phyloP scores from a whole-genome alignment of 2,888 invertebrate genomes.

The Xestoiulus laeticollis region DNA sequence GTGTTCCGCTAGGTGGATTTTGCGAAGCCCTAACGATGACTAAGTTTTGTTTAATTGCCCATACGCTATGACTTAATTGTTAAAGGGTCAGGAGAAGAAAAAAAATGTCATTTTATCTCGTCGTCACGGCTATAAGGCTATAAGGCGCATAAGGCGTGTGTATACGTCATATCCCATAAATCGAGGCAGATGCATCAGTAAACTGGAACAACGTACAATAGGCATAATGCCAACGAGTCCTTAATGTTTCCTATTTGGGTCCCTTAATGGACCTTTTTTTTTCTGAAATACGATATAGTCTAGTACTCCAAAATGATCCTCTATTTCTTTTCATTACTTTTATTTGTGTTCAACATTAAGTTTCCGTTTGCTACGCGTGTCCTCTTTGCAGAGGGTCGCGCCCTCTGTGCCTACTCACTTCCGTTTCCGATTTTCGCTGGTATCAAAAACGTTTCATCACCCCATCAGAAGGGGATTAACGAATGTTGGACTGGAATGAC shows the following conservation, averaged over 20 bases:
- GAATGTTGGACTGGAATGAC: neutral
- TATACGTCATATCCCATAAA: conserved; percentile 30
- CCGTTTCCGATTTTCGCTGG: neutral
- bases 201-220: conserved; percentile 25
- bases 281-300: conserved; percentile 5
- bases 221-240: neutral
- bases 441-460: neutral
- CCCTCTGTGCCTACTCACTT: neutral
- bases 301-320: conserved; percentile 17
- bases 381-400: conserved; percentile 17
- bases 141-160: conserved; percentile 15
- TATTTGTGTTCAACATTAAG: conserved; percentile 37
- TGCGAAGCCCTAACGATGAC: conserved; percentile 44
- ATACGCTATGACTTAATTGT: conserved; percentile 50
- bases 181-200: conserved; percentile 39
- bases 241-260: conserved; percentile 37
- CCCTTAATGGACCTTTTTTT: conserved; percentile 25
- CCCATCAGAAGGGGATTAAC: conserved; percentile 20
- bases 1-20: neutral
- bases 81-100: conserved; percentile 31
- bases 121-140: conserved; percentile 20
- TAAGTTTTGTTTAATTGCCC: conserved; percentile 51
- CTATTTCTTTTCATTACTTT: conserved; percentile 37
- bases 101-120: conserved; percentile 31
- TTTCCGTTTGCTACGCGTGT: neutral